These are phyloP conservation scores for Archaeoteleia sp. DNA, from an alignment of 2,888 invertebrate genomes.

Conservation along the genomic window DNA sequence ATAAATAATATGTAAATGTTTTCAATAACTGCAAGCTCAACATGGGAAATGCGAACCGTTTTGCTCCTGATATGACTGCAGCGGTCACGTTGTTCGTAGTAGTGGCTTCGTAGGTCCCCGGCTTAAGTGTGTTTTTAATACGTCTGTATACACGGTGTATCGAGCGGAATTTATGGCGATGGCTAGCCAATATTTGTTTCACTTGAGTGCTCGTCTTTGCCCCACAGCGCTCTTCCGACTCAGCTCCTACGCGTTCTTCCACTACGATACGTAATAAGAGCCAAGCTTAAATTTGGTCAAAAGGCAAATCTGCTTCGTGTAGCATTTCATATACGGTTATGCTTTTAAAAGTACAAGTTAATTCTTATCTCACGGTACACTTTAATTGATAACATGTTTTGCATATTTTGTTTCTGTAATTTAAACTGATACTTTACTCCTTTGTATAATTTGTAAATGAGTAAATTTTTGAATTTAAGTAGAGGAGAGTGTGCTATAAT, in stretches of 20 bases:
- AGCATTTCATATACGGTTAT: conserved; percentile 23
- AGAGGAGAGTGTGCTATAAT: no score
- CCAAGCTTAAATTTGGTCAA: conserved; percentile 33
- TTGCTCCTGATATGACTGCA: conserved; percentile 59
- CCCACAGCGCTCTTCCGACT: conserved; percentile 39
- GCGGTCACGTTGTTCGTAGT: conserved; percentile 24
- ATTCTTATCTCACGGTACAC: no score
- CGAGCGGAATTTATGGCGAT: conserved; percentile 64
- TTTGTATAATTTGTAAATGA: no score
- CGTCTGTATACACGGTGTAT: conserved; percentile 63
- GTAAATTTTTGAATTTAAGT: no score
- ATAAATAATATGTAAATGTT: conserved; percentile 74
- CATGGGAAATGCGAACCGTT: conserved; percentile 73
- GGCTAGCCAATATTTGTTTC: conserved; percentile 68
- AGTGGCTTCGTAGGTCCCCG: conserved; percentile 33
- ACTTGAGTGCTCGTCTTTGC: conserved; percentile 55
- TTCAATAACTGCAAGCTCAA: conserved; percentile 70
- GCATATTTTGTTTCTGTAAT: no score
- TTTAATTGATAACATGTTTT: no score
- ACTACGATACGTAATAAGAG: conserved; percentile 18
- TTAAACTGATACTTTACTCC: no score
- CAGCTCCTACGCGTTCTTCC: conserved; percentile 26
- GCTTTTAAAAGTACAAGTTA: conserved; percentile 25
- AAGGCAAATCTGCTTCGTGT: conserved; percentile 28
- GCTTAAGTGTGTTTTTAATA: conserved; percentile 66